phyloP scores from a whole-genome alignment of 2,888 invertebrate species.

The Nesidiocoris tenuis region DNA sequence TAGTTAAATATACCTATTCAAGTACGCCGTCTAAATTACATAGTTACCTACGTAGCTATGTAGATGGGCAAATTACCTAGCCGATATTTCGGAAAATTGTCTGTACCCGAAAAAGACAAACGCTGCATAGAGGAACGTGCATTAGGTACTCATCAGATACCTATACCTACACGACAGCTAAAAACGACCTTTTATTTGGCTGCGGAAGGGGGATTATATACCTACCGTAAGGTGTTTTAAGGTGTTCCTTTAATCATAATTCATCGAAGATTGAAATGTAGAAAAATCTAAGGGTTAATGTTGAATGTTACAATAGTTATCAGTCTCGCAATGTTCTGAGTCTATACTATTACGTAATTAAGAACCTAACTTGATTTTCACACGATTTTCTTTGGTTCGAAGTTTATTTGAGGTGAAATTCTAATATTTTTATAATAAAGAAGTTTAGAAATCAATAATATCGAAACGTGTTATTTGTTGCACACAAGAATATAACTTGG shows the following conservation, averaged over 20 bases:
- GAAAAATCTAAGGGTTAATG: conserved; percentile 19
- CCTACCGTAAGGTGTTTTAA: conserved; percentile 19
- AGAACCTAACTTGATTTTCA: background rate
- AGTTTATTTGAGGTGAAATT: conserved; percentile 6
- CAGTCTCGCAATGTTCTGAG: conserved; percentile 28
- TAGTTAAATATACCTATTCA: no score
- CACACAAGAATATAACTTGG: conserved; percentile 28
- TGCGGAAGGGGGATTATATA: background rate
- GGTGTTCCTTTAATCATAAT: conserved; percentile 38
- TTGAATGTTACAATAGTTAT: conserved; percentile 23
- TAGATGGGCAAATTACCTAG: no score
- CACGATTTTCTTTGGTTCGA: background rate
- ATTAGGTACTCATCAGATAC: no score
- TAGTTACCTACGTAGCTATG: no score
- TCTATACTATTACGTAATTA: conserved; percentile 41
- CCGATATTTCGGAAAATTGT: background rate
- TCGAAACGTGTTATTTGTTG: conserved; percentile 28
- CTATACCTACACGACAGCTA: no score
- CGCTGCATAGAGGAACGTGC: background rate
- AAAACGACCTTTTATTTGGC: no score
- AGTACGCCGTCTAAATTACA: no score
- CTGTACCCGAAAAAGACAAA: background rate
- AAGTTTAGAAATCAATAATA: background rate
- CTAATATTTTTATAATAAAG: conserved; percentile 24
- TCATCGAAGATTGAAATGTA: conserved; percentile 34